phyloP scores from a whole-genome alignment of 1,140 invertebrate species.

The Drosophila bocki region DNA sequence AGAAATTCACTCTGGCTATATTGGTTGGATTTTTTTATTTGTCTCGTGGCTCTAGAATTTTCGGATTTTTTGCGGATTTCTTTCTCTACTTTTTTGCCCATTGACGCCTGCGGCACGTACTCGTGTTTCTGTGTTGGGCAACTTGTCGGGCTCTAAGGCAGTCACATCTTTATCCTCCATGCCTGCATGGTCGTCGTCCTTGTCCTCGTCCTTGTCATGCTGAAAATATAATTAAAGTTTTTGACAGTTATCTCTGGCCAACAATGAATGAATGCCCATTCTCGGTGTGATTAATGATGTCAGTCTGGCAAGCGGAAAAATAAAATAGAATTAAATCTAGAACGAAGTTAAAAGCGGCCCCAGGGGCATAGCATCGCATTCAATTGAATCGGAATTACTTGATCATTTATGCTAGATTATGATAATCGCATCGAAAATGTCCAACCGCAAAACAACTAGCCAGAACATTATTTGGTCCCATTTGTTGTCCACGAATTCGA shows the following conservation, averaged over 20 bases:
- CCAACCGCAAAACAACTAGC: slow-evolving; percentile 11
- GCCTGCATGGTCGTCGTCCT: slow-evolving; percentile 5
- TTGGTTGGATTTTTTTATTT: slow-evolving; percentile 29
- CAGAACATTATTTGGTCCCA: slow-evolving; percentile 8
- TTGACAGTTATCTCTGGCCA: slow-evolving; percentile 76
- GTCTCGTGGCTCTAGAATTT: slow-evolving; percentile 6
- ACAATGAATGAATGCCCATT: slow-evolving; percentile 68
- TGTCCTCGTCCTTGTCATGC: slow-evolving; percentile 43
- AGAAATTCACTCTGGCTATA: slow-evolving; percentile 23
- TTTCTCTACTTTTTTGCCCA: slow-evolving; percentile 6
- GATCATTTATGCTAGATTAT: slow-evolving; percentile 48
- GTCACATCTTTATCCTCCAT: slow-evolving; percentile 18
- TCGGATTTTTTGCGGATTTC: neutral
- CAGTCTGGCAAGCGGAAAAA: slow-evolving; percentile 20
- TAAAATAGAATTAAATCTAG: slow-evolving; percentile 9
- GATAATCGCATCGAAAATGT: slow-evolving; percentile 38
- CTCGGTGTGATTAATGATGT: slow-evolving; percentile 65
- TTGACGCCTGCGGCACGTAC: slow-evolving; percentile 63
- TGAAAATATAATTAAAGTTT: slow-evolving; percentile 84
- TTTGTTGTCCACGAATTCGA: slow-evolving; percentile 28
- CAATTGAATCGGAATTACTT: slow-evolving; percentile 30
- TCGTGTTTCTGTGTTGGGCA: slow-evolving; percentile 33
- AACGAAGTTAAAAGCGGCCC: neutral
- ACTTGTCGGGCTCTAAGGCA: slow-evolving; percentile 47
- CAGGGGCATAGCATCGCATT: neutral